phyloP scores from a whole-genome alignment of 92 coral and sea anemone species.

The Actinernus sp. region DNA sequence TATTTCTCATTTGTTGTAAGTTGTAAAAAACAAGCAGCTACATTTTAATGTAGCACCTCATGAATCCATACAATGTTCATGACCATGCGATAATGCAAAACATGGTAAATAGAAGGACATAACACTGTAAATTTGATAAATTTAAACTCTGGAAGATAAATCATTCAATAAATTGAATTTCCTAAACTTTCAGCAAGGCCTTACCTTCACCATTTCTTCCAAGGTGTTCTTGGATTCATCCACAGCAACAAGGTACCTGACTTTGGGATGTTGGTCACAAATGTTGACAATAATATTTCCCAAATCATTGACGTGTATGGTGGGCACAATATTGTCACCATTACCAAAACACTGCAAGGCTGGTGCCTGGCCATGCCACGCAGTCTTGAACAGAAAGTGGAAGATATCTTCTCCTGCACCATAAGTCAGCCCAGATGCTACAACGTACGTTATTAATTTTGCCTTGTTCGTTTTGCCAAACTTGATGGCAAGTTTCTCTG shows the following conservation, averaged over 20 bases:
- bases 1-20: too few species aligned
- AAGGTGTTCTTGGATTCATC: constrained; percentile 98
- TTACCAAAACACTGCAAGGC: constrained; percentile 97
- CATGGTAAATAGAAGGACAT: too few species aligned
- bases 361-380: constrained; percentile 98
- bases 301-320: constrained; percentile 91
- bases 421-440: constrained; percentile 93
- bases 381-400: constrained; percentile 95
- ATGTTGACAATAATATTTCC: constrained; percentile 86
- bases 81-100: too few species aligned
- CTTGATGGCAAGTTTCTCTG: constrained; percentile 97
- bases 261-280: constrained; percentile 96
- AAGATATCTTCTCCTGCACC: constrained; percentile 99
- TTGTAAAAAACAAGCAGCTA: too few species aligned
- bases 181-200: neutral
- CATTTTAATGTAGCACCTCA: neutral
- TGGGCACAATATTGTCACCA: constrained; percentile 96
- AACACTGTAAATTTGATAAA: too few species aligned
- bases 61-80: too few species aligned
- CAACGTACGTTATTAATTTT: constrained; percentile 89
- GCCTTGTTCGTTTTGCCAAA: constrained; percentile 94
- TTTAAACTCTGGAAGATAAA: neutral
- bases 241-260: constrained; percentile 92
- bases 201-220: constrained; percentile 98
- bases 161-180: neutral